A percentile compares a stretch with the other conserved stretches of the same genome.
Conservation (phyloP, 2,797 vertebrate genomes). For the Scolopax rusticola region DNA sequence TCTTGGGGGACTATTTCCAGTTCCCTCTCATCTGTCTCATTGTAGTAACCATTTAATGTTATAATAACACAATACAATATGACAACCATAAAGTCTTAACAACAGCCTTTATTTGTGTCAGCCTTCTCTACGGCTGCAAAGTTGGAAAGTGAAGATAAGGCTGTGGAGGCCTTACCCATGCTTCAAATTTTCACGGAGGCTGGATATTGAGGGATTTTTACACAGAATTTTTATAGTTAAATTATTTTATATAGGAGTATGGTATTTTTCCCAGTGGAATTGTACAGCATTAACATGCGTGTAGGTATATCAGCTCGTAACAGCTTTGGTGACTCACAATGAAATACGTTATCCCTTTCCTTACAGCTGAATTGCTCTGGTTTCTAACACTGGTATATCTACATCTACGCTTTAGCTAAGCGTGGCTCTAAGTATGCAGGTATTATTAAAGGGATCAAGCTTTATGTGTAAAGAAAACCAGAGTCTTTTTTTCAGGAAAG, state of each 20-base stretch:
- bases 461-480: background rate
- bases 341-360: background rate
- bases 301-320: background rate
- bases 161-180: background rate
- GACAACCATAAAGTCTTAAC: constrained; percentile 17
- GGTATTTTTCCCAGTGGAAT: background rate
- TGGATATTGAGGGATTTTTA: background rate
- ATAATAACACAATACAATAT: constrained; percentile 16
- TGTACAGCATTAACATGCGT: background rate
- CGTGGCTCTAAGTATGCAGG: background rate
- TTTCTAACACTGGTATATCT: background rate
- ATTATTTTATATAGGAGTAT: background rate
- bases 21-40: constrained; percentile 30
- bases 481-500: background rate
- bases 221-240: background rate
- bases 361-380: background rate
- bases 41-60: constrained; percentile 36
- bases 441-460: background rate
- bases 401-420: background rate
- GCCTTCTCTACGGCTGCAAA: background rate
- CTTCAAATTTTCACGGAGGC: background rate
- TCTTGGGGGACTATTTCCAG: constrained; percentile 52
- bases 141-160: background rate
- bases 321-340: background rate
- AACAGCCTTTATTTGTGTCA: background rate